phyloP scores from a whole-genome alignment of 2,113 vertebrate genomes.

The Coryphaenoides rupestris region DNA sequence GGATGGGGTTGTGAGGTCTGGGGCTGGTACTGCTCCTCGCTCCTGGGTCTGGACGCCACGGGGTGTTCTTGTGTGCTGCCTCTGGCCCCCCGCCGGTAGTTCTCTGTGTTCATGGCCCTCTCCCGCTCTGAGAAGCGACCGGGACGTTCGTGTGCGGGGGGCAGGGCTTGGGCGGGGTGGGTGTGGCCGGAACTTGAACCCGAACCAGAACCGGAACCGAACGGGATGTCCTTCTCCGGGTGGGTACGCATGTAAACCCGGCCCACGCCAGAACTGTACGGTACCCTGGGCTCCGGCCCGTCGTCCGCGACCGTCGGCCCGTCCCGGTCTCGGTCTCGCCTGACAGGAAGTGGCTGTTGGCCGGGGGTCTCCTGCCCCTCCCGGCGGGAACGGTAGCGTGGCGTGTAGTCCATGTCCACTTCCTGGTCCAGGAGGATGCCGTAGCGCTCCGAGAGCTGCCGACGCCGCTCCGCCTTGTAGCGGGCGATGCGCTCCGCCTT shows the following conservation, averaged over 20 bases:
- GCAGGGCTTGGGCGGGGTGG: conserved; percentile 47
- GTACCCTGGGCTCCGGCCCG: conserved; percentile 59
- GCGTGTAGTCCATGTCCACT: conserved; percentile 75
- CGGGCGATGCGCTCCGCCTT: conserved; percentile 95
- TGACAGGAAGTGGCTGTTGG: conserved; percentile 29
- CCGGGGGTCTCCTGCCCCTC: conserved; percentile 55
- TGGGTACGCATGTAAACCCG: conserved; percentile 68
- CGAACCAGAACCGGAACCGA: conserved; percentile 12
- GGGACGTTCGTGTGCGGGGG: conserved; percentile 44
- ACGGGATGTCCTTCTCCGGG: conserved; percentile 20
- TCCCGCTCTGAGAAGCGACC: conserved; percentile 66
- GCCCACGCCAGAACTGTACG: conserved; percentile 74
- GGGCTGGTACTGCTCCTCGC: conserved; percentile 40
- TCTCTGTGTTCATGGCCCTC: conserved; percentile 76
- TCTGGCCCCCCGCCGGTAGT: conserved; percentile 60
- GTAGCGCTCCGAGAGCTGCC: conserved; percentile 92
- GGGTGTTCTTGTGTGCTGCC: conserved; percentile 36
- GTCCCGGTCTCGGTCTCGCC: conserved; percentile 30
- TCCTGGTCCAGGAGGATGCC: conserved; percentile 89
- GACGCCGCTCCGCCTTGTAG: conserved; percentile 93
- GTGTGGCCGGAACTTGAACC: conserved; percentile 49
- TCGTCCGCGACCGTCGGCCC: conserved; percentile 47
- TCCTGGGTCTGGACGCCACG: conserved; percentile 28
- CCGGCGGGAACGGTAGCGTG: conserved; percentile 74
- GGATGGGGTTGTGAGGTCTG: conserved; percentile 32